phyloP scores from a whole-genome alignment of 2,797 vertebrate genomes.

The Bovichtus diacanthus region DNA sequence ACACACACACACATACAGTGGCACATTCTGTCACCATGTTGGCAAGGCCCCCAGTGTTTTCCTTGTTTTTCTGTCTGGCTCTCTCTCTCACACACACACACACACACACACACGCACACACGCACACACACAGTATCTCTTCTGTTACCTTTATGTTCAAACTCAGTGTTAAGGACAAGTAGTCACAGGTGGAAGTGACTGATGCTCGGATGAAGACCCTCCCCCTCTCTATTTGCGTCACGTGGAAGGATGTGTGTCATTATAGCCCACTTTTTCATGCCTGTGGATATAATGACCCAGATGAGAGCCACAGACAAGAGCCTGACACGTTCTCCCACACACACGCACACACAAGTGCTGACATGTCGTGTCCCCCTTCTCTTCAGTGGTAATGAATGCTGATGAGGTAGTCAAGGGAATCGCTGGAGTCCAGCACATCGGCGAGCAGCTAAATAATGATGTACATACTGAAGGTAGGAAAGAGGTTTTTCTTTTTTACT shows the following conservation, averaged over 20 bases:
- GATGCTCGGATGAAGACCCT: slow-evolving; percentile 39
- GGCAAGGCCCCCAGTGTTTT: slow-evolving; percentile 71
- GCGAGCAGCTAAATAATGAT: slow-evolving; percentile 48
- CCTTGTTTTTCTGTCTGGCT: slow-evolving; percentile 41
- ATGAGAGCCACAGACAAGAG: slow-evolving; percentile 56
- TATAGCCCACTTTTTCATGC: slow-evolving; percentile 62
- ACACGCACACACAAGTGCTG: slow-evolving; percentile 36
- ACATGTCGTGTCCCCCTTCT: slow-evolving; percentile 43
- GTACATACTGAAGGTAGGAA: slow-evolving; percentile 29
- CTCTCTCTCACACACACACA: background rate
- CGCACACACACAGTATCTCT: background rate
- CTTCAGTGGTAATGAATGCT: slow-evolving; percentile 64
- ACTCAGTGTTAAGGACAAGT: slow-evolving; percentile 29
- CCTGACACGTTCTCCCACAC: background rate
- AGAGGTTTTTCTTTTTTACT: background rate
- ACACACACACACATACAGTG: slow-evolving; percentile 43
- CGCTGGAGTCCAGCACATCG: slow-evolving; percentile 53
- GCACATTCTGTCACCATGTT: slow-evolving; percentile 74
- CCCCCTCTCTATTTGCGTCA: slow-evolving; percentile 49
- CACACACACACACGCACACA: background rate
- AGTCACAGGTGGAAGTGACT: slow-evolving; percentile 63
- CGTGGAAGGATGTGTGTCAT: slow-evolving; percentile 50
- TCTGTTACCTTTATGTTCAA: slow-evolving; percentile 2
- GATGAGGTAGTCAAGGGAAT: slow-evolving; percentile 64
- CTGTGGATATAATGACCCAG: slow-evolving; percentile 76